Base-by-base conservation (phyloP, 2,888 invertebrate genomes). In the Shargacucullia verbasci region DNA sequence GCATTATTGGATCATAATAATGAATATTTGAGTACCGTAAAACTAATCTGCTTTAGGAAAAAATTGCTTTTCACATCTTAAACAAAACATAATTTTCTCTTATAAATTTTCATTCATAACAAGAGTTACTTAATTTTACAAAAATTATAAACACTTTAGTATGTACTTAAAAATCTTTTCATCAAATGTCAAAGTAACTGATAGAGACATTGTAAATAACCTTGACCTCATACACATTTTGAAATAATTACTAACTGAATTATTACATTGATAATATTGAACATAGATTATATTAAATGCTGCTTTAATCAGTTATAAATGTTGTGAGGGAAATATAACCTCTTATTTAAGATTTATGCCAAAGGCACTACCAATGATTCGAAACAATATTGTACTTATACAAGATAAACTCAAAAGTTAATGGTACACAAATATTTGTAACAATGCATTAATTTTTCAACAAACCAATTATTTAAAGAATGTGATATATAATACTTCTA, bases 401-500 rank as follows among this genome's bases (percentile, higher is more conserved):
- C 29, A 64, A 45, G 15, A 46, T 45, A 52, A 55, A 53, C n/a
- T 31, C 12, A 41, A 27, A 59, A 11, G 31, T 38, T 58, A 14
- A 9, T 11, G 40, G 34, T 46, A 40, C 41, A 55, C 41, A 59
- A 50, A 67, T 44, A 52, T 62, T 37, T 52, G 44, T 37, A 57
- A 45, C 41, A 71, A 69, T 75, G 62, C 70, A 72, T 44, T 47
- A 29, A 40, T 59, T 59, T 40, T 50, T 27, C 38, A 80, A 78
- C 80, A 85, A 84, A 83, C 78, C 53, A 58, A 64, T 57, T 49
- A 50, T 45, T 56, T 35, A 43, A 50, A 48, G 43, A 47, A 44
- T 63, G 65, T 65, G 62, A 73, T 59, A 68, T 54, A 68, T 59
- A 82, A 83, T 80, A 85, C 79, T 79, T 82, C 84, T 90, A 88